Evolutionary conservation across 1,140 invertebrate genomes (phyloP).

Genomic region (Bombus picipes): DNA sequence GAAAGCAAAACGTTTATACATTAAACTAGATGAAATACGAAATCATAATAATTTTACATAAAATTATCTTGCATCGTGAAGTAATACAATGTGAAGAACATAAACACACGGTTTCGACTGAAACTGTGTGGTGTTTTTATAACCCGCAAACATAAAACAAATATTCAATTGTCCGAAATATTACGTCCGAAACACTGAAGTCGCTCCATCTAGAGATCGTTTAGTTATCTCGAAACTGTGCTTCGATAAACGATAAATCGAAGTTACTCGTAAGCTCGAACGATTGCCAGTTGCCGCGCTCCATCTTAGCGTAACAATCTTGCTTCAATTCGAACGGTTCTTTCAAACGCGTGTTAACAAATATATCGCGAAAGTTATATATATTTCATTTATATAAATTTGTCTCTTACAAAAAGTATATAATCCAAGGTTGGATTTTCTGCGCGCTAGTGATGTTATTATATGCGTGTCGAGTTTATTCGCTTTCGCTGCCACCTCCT

Average conservation of each 20-base stretch:
- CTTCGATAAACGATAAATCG: not conserved
- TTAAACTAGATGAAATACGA: conserved; percentile 30
- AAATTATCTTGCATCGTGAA: not conserved
- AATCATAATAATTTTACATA: conserved; percentile 4
- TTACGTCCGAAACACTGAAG: not conserved
- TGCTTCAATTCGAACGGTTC: not conserved
- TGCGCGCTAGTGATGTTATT: not conserved
- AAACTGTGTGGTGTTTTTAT: not conserved
- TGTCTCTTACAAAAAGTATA: not conserved
- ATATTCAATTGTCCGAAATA: not conserved
- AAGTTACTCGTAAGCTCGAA: not conserved
- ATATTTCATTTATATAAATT: conserved; percentile 29
- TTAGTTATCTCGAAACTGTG: no score
- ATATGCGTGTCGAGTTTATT: conserved; percentile 41
- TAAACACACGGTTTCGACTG: not conserved
- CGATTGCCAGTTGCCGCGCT: not conserved
- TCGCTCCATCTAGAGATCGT: not conserved
- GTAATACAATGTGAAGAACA: not conserved
- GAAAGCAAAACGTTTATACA: conserved; percentile 3
- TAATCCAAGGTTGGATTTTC: not conserved
- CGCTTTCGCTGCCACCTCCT: conserved; percentile 65
- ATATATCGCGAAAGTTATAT: conserved; percentile 10
- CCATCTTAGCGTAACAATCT: not conserved
- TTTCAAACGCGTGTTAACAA: not conserved
- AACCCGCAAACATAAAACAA: not conserved